Percentiles rank a stretch among this genome's conserved stretches.
Evolutionary conservation across 2,888 invertebrate genomes (phyloP).

Genomic region (Mellilla xanthometata): DNA sequence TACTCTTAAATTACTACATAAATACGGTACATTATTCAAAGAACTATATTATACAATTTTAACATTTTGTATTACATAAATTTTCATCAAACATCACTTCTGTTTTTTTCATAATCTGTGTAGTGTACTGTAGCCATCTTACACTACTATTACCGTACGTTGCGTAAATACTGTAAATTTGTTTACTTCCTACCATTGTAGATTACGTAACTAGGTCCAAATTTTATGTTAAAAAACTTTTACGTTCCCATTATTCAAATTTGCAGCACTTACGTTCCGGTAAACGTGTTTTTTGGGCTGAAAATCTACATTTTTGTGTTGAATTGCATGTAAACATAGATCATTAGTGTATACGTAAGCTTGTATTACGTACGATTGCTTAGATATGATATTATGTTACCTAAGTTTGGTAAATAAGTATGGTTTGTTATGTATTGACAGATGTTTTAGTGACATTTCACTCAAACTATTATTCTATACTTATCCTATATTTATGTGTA

Average conservation of each 20-base stretch:
- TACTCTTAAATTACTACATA: too few species aligned
- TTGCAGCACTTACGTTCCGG: slow-evolving; percentile 12
- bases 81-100: too few species aligned
- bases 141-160: slow-evolving; percentile 5
- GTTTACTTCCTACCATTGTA: slow-evolving; percentile 28
- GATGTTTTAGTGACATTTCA: too few species aligned
- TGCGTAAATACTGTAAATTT: slow-evolving; percentile 22
- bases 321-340: slow-evolving; percentile 6
- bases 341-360: background rate
- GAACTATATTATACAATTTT: too few species aligned
- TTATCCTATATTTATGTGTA: too few species aligned
- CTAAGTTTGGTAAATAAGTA: too few species aligned
- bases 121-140: background rate
- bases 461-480: too few species aligned
- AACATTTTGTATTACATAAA: too few species aligned
- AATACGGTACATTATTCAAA: too few species aligned
- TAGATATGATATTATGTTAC: background rate
- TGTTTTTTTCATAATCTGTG: background rate
- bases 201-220: slow-evolving; percentile 20
- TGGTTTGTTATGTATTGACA: too few species aligned
- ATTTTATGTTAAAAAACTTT: slow-evolving; percentile 10
- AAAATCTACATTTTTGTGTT: slow-evolving; percentile 8
- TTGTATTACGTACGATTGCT: background rate
- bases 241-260: slow-evolving; percentile 20
- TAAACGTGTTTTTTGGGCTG: slow-evolving; percentile 1